Base-by-base conservation (phyloP, 2,888 invertebrate genomes). In the Mythimna pallens region DNA sequence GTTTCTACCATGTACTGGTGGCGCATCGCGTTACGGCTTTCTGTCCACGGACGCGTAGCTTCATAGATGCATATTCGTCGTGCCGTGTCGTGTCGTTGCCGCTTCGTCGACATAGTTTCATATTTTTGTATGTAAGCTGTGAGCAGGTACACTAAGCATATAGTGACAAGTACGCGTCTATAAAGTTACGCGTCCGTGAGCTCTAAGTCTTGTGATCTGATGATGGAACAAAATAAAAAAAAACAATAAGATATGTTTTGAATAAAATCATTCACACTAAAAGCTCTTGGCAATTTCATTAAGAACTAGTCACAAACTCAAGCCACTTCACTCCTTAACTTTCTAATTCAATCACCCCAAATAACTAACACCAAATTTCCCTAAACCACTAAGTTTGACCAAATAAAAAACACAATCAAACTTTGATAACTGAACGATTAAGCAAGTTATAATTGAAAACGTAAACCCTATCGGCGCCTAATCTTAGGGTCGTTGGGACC, bases 391-490 rank as follows among this genome's bases (percentile, higher is more conserved):
- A 63, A 78, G 65, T 70, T 77, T 64, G 71, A 75, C 74, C 47
- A 76, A 72, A 86, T 83, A 85, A 86, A 77, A 84, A 80, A 74
- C 59, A 69, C 64, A 65, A 80, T 77, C 64, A 80, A 80, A 81
- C 79, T 80, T 80, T 66, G 34, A n/a, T 70, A 80, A 79, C 72
- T 73, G 72, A 76, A 62, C 73, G 74, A 85, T 87, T 83, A 81
- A 74, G 50, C 68, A 87, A 88, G 83, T 87, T 88, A 79, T 87
- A 87, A 88, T 88, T 88, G 80, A 87, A 87, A 86, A 73, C 74
- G 65, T 80, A 79, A 84, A 88, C 79, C 82, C 83, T 77, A 87
- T 81, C 80, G 70, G 65, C 65, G 63, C 61, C 70, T 79, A 81
- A 88, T 87, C 82, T 78, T 78, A 17, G 73, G 72, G 68, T 69